Evolutionary conservation across 1,140 invertebrate genomes (phyloP), one percentile per base, ranked within the genome.

Genomic region (Panagrolaimus sp.): DNA sequence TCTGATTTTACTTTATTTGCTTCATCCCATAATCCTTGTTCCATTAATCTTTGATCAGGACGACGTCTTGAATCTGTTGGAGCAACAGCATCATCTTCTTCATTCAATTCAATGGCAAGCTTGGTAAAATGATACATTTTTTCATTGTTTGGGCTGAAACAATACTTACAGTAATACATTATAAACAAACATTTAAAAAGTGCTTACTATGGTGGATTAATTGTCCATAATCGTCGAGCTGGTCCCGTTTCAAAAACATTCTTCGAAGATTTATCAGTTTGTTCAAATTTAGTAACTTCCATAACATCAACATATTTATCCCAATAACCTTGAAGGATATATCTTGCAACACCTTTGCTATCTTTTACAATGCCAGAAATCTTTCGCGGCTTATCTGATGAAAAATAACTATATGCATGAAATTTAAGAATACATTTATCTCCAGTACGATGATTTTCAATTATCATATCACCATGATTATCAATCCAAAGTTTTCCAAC

Each of bases 401-500:
- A 98, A 84, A 99, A 99, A 86, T 98, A 98, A 61, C 93, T 95
- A 84, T 98, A 98, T 9, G 94, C 92, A 79, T 92, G 90, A 83
- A 92, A 96, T 83, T 96, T 98, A 25, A 99, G 87, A 83, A 93
- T 91, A 84, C 94, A 97, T 82, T 91, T 93, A 79, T 95, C 90
- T 63, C 92, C 92, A 48, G 89, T 88, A 44, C 72, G 81, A 69
- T 92, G 89, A 85, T 95, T 93, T 43, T 89, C 87, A 71, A 98
- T 97, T 81, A 96, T 93, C 92, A 96, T 97, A 82, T 98, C 95
- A 43, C 96, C 96, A 83, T 96, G 92, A 84, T 98, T 93, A 86
- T 98, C 96, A 14, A 99, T 92, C 96, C 96, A 99, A 69, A 99
- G 87, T 85, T 93, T 94, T 65, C 96, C 96, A 45, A 99, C 94